Percentiles rank a stretch among this genome's conserved stretches.
phyloP scores from a whole-genome alignment of 2,797 vertebrate genomes.

The Dryobates pubescens region DNA sequence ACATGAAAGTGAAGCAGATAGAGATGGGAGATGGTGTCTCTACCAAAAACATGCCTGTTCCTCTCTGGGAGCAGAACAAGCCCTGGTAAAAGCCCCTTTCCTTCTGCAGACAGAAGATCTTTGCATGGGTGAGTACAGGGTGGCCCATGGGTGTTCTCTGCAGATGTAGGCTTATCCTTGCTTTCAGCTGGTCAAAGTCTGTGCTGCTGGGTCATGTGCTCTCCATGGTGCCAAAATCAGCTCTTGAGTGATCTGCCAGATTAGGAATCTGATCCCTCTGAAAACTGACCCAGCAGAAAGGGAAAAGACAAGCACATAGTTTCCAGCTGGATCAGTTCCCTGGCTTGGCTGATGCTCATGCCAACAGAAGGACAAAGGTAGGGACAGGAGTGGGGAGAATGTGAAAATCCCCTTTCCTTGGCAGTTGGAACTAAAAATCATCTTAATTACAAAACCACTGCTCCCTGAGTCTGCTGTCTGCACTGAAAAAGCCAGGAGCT shows the following conservation, averaged over 20 bases:
- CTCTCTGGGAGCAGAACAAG: background rate
- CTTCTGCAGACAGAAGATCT: background rate
- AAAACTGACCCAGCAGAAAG: slow-evolving; percentile 59
- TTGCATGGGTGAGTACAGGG: background rate
- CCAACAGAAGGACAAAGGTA: slow-evolving; percentile 59
- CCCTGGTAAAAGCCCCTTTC: background rate
- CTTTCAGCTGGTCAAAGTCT: slow-evolving; percentile 30
- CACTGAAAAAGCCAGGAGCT: background rate
- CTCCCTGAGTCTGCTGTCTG: background rate
- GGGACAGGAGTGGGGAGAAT: slow-evolving; percentile 23
- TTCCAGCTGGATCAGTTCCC: slow-evolving; percentile 64
- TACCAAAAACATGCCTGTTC: background rate
- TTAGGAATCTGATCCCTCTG: slow-evolving; percentile 65
- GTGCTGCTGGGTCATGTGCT: slow-evolving; percentile 23
- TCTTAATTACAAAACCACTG: background rate
- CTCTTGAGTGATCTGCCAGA: slow-evolving; percentile 51
- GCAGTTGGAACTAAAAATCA: background rate
- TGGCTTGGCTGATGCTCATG: slow-evolving; percentile 34
- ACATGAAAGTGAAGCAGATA: background rate
- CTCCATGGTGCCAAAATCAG: slow-evolving; percentile 47
- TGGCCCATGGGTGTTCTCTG: background rate
- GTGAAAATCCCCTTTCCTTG: slow-evolving; percentile 21
- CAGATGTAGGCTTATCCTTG: background rate
- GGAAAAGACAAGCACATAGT: slow-evolving; percentile 51
- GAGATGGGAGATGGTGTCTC: background rate